Base-by-base conservation (phyloP, 2,113 vertebrate genomes). In the Eupsittula cactorum region DNA sequence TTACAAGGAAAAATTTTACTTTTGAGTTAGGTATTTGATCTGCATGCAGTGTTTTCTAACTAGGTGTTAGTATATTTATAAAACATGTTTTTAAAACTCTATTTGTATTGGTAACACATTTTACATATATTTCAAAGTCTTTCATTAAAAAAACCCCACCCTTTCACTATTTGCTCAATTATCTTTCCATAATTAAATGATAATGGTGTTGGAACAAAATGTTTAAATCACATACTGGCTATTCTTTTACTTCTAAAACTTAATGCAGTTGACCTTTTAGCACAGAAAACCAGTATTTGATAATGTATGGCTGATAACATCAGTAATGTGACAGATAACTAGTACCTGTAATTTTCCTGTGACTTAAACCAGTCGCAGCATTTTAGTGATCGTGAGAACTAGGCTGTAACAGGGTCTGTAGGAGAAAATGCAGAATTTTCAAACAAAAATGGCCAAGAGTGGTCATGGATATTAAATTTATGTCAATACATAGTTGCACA, bases 401-500 rank as follows among this genome's bases (percentile, higher is more conserved):
- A 60, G 39, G 37, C 29, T 64, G 33, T 49, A 41, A 60, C 7
- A 8, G 24, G 39, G 39, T 31, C 39, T 79, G 29, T 70, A 15
- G 52, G 44, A 74, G 39, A 68, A 63, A 42, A 82, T 14, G 13
- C 12, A n/a, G 33, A 14, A 25, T 65, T 87, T 69, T 65, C 17
- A 23, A 55, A 28, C 18, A 81, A 18, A 42, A 86, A 70, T 31
- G 7, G 7, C 33, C 25, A 11, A 75, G 10, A 4, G 20, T 59
- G 33, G 33, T 59, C 20, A 7, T 59, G 33, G 57, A 10, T 59
- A 35, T 59, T 35, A 59, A 35, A 59, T 59, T n/a, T 23, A n/a
- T 59, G 55, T 14, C 8, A 59, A 24, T 83, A n/a, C 0, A 0
- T 52, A 29, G 80, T 90, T 78, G 16, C 33, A 62, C 52, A 4